Conservation (phyloP, 2,888 invertebrate genomes). For the Lypha dubia region DNA sequence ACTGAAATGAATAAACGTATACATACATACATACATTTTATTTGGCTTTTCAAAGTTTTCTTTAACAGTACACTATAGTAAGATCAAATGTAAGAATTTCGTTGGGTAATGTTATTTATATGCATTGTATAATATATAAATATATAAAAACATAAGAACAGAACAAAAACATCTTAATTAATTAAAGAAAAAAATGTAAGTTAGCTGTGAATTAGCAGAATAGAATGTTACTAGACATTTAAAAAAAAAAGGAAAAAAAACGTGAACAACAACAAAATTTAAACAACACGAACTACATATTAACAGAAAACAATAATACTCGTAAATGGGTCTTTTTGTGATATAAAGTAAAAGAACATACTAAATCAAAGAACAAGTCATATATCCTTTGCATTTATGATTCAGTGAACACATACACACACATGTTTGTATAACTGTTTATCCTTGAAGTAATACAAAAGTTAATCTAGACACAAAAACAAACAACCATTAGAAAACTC, state of each 20-base stretch:
- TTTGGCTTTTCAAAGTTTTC: too few species aligned
- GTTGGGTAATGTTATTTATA: too few species aligned
- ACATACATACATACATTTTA: background rate
- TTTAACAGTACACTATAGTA: too few species aligned
- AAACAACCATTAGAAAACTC: background rate
- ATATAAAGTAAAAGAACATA: background rate
- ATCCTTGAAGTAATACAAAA: conserved; percentile 42
- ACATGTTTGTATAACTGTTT: conserved; percentile 51
- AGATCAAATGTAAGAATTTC: too few species aligned
- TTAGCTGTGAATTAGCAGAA: too few species aligned
- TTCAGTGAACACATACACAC: background rate
- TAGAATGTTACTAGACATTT: too few species aligned
- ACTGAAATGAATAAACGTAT: conserved; percentile 33
- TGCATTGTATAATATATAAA: too few species aligned
- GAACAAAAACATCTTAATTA: too few species aligned
- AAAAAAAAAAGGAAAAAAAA: too few species aligned
- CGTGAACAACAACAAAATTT: too few species aligned
- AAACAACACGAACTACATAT: conserved; percentile 24
- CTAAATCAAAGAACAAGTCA: background rate
- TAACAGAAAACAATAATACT: conserved; percentile 29
- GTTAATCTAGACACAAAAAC: conserved; percentile 53
- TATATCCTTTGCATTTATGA: conserved; percentile 9
- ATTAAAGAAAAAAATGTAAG: too few species aligned
- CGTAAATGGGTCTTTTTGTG: background rate
- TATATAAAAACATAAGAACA: too few species aligned